Evolutionary conservation across 1,140 invertebrate species (phyloP), one percentile per base, ranked within the genome.

Genomic region (Drosophila sproati): DNA sequence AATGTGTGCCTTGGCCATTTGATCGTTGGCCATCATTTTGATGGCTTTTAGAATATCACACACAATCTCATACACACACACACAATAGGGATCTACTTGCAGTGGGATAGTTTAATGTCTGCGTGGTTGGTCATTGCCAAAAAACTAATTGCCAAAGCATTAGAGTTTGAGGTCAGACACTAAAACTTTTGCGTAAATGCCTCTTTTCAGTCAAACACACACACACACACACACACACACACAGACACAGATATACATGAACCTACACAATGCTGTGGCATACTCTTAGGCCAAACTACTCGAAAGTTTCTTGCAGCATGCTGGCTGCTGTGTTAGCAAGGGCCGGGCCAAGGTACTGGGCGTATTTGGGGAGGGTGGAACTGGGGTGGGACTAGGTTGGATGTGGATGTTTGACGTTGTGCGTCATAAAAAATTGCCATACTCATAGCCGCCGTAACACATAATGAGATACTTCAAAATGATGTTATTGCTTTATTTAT

Each of bases 401-500:
- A 20, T 20, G 20, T 20, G 20, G 35, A 7, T 5, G 10, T 41
- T 41, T 41, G 8, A 7, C n/a, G 39, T 41, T 73, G 76, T 64
- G 50, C 51, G 75, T 89, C 83, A 52, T 88, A 89, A 89, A 87
- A 87, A 88, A 89, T 78, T 81, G 83, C 66, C 78, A 71, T 78
- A 73, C 79, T 77, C 77, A 67, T 69, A 61, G 77, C 51, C 47
- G 80, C 80, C 83, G 85, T 88, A 88, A 73, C 80, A 88, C 85
- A 67, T 88, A 88, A 88, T 88, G 83, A 88, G 85, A 88, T 88
- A 88, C 85, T 88, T 88, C 83, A 88, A 88, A 88, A 78, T 88
- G 80, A 88, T 88, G 83, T 88, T 88, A 88, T 88, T 89, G 85
- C 83, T 88, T 88, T 88, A 88, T 88, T 88, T 89, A 88, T 88